Percentiles rank a stretch among this genome's conserved stretches.
These are phyloP conservation scores for Drosophila pachea DNA, from an alignment of 1,140 invertebrate genomes.

Conservation along the genomic window DNA sequence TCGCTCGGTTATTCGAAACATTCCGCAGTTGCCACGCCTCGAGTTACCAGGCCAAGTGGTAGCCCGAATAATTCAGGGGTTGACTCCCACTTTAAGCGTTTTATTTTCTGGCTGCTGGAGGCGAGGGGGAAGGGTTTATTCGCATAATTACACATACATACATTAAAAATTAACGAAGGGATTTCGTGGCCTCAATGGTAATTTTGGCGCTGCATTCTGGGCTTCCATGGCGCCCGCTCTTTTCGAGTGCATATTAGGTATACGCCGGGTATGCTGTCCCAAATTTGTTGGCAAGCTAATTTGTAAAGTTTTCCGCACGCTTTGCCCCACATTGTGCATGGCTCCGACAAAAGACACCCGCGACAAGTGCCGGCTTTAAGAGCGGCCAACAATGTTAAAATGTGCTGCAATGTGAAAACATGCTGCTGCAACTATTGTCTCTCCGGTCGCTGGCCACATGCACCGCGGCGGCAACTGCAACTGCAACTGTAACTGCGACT, in stretches of 20 bases:
- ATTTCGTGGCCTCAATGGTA: constrained; percentile 1
- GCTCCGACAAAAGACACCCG: constrained; percentile 17
- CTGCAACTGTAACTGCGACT: too few species aligned
- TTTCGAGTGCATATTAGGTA: constrained; percentile 42
- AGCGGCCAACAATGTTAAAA: constrained; percentile 9
- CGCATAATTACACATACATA: too few species aligned
- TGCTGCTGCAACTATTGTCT: constrained; percentile 62
- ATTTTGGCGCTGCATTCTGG: constrained; percentile 2
- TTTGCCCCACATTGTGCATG: constrained; percentile 32
- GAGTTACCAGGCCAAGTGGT: too few species aligned
- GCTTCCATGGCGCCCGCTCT: constrained; percentile 6
- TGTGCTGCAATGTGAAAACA: constrained; percentile 49
- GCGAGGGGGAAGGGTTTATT: too few species aligned
- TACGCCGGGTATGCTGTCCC: constrained; percentile 42
- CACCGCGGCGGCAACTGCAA: too few species aligned
- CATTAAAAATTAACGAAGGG: too few species aligned
- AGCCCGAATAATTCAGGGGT: too few species aligned
- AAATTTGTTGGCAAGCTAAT: constrained; percentile 65
- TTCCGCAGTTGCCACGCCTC: too few species aligned
- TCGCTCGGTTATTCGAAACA: too few species aligned
- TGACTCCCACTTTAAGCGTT: too few species aligned
- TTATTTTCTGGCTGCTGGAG: too few species aligned
- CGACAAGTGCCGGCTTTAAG: constrained; percentile 30
- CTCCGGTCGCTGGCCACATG: constrained; percentile 34
- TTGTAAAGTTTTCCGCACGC: constrained; percentile 65